These are phyloP conservation scores for Anabacerthia variegaticeps DNA, from an alignment of 2,797 vertebrate species.

Conservation along the genomic window DNA sequence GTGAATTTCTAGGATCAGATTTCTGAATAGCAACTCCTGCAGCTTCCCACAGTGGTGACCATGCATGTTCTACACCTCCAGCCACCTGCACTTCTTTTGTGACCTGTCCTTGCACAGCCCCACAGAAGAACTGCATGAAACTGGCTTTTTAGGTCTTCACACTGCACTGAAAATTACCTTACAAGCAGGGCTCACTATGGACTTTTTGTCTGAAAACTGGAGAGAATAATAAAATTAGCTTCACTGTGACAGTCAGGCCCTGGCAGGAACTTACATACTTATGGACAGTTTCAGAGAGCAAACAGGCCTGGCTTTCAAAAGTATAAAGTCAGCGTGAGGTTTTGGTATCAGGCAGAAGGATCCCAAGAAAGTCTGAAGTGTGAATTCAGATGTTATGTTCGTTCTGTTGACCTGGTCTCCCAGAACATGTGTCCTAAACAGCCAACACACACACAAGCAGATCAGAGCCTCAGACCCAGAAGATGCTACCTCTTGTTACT, in stretches of 20 bases:
- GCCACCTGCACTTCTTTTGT: not conserved
- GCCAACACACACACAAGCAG: not conserved
- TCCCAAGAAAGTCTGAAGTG: not conserved
- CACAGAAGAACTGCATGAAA: not conserved
- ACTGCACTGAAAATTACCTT: not conserved
- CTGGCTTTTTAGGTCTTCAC: not conserved
- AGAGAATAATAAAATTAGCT: not conserved
- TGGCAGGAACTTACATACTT: not conserved
- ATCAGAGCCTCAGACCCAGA: not conserved
- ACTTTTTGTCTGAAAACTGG: not conserved
- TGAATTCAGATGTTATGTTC: not conserved
- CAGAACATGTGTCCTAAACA: not conserved
- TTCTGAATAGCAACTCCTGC: not conserved
- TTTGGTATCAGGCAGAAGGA: not conserved
- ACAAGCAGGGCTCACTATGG: not conserved
- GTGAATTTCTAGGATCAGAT: not conserved
- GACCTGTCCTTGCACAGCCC: not conserved
- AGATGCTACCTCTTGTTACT: not conserved
- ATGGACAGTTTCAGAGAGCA: not conserved
- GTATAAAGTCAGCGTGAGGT: not conserved
- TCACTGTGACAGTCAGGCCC: not conserved
- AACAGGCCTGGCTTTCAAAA: not conserved
- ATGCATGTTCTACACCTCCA: not conserved
- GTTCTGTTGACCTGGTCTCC: not conserved
- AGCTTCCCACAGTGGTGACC: not conserved